These are phyloP conservation scores for Gonioctena quinquepunctata DNA, from an alignment of 1,140 invertebrate genomes.

Conservation along the genomic window DNA sequence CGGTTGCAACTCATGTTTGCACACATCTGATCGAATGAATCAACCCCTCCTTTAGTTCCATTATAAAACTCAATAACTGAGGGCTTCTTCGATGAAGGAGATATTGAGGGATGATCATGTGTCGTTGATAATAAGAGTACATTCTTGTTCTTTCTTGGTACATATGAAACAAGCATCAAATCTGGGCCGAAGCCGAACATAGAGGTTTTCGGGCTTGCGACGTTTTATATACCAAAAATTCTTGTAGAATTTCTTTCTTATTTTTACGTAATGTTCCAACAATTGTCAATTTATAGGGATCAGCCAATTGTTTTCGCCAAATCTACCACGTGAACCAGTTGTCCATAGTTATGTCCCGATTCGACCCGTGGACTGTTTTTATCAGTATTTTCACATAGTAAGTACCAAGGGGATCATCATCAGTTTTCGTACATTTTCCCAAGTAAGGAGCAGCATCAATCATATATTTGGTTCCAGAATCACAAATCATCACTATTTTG, in stretches of 20 bases:
- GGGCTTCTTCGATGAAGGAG: background rate
- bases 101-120: background rate
- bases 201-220: background rate
- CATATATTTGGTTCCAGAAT: constrained; percentile 48
- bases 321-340: constrained; percentile 52
- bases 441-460: constrained; percentile 48
- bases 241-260: constrained; percentile 10
- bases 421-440: constrained; percentile 42
- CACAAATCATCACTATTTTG: constrained; percentile 46
- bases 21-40: background rate
- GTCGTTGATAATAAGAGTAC: constrained; percentile 22
- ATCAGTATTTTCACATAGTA: constrained; percentile 36
- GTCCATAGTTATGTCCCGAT: constrained; percentile 53
- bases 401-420: constrained; percentile 31
- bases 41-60: background rate
- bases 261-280: constrained; percentile 17
- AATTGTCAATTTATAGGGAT: constrained; percentile 47
- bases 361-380: constrained; percentile 41
- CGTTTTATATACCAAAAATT: background rate
- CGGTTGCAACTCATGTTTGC: background rate
- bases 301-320: constrained; percentile 43
- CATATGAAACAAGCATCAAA: constrained; percentile 39
- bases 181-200: constrained; percentile 26
- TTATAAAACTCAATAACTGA: background rate
- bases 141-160: constrained; percentile 46